Evolutionary conservation across 2,113 vertebrate species (phyloP).

Genomic region (Ageneiosus marmoratus): DNA sequence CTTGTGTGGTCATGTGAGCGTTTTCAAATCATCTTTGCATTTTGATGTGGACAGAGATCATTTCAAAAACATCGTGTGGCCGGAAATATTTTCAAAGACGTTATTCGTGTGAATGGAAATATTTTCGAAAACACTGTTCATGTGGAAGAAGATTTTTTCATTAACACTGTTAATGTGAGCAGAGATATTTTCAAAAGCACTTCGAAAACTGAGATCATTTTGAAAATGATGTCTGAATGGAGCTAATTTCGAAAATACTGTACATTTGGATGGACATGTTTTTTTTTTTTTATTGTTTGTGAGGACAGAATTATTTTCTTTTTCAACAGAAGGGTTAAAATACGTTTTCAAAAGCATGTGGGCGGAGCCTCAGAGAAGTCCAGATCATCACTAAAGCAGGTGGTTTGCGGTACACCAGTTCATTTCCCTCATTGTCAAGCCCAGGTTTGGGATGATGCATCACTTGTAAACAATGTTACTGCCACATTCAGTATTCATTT

Average conservation of each 20-base stretch:
- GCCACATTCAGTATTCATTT: constrained; percentile 68
- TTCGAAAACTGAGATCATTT: background rate
- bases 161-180: background rate
- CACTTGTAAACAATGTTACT: constrained; percentile 65
- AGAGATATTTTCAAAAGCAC: background rate
- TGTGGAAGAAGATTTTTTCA: background rate
- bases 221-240: background rate
- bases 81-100: background rate
- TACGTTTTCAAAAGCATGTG: background rate
- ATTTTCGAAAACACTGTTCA: background rate
- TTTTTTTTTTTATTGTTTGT: no score
- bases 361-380: constrained; percentile 1
- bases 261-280: background rate
- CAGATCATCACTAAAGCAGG: constrained; percentile 1
- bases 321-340: background rate
- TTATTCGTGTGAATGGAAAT: background rate
- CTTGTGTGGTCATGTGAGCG: background rate
- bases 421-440: constrained; percentile 49
- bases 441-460: constrained; percentile 56
- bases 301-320: background rate
- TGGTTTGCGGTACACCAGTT: constrained; percentile 56
- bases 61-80: background rate
- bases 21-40: background rate
- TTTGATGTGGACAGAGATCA: background rate
- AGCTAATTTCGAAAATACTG: background rate